Percentiles rank a stretch among this genome's conserved stretches.
These are phyloP conservation scores for Wasmannia auropunctata DNA, from an alignment of 1,140 invertebrate species.

Conservation along the genomic window DNA sequence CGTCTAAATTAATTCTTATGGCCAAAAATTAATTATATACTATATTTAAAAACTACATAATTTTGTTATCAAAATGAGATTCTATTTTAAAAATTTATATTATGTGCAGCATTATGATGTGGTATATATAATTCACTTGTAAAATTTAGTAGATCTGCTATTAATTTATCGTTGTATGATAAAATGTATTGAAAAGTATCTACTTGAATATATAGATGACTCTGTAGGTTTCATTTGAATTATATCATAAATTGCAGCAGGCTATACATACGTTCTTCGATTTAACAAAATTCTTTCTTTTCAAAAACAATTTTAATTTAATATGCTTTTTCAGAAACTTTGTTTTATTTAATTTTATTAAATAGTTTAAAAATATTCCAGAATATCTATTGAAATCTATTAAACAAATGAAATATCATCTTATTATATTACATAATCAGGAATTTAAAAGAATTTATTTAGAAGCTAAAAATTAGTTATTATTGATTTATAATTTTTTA, in stretches of 20 bases:
- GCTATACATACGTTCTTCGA: neutral
- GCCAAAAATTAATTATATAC: neutral
- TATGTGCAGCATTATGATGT: neutral
- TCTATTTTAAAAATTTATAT: neutral
- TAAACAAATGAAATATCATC: neutral
- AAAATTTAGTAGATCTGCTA: neutral
- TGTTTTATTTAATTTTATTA: no score
- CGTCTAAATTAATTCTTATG: neutral
- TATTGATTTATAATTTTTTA: neutral
- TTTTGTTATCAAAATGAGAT: neutral
- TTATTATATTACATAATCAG: neutral
- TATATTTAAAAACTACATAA: neutral
- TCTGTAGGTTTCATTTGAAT: conserved; percentile 2
- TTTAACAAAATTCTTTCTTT: neutral
- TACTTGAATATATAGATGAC: neutral
- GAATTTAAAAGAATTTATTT: neutral
- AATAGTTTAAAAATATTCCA: neutral
- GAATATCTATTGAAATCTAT: neutral
- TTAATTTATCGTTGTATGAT: conserved; percentile 4
- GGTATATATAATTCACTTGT: neutral
- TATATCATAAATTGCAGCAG: no score
- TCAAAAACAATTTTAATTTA: neutral
- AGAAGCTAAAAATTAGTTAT: neutral
- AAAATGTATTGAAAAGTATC: neutral
- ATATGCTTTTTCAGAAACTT: neutral